Conservation (phyloP, 2,888 invertebrate genomes). For the Tachina grossa region DNA sequence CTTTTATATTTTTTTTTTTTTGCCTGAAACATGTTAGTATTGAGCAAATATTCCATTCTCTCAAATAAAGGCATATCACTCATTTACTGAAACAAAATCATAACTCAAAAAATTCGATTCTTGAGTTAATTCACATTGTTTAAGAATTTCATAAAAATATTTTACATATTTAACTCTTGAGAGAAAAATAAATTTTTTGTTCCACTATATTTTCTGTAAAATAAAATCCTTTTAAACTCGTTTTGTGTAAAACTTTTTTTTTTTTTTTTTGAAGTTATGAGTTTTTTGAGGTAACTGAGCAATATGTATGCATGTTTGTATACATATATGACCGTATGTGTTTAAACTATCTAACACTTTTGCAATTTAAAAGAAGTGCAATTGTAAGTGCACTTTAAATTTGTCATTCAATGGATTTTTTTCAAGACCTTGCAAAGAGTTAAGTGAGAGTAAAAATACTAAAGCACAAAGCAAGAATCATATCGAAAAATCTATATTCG, state of each 20-base stretch:
- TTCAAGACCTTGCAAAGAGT: constrained; percentile 44
- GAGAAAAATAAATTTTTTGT: too few relatives aligned
- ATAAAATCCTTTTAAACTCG: too few relatives aligned
- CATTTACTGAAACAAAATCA: background rate
- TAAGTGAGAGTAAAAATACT: constrained; percentile 5
- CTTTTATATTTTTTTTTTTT: constrained; percentile 31
- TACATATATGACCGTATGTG: background rate
- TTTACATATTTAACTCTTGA: too few relatives aligned
- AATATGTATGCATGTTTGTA: background rate
- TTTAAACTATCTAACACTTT: background rate
- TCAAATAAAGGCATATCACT: background rate
- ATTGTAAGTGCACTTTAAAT: constrained; percentile 57
- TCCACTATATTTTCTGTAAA: too few relatives aligned
- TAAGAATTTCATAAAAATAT: too few relatives aligned
- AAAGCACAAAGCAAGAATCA: constrained; percentile 8
- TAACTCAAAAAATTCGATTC: background rate
- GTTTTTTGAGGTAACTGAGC: too few relatives aligned
- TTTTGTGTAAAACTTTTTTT: too few relatives aligned
- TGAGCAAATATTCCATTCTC: constrained; percentile 51
- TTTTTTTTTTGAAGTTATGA: too few relatives aligned
- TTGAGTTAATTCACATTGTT: too few relatives aligned
- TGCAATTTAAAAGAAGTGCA: constrained; percentile 65
- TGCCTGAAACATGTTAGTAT: constrained; percentile 51
- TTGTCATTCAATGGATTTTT: constrained; percentile 52
- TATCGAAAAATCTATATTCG: constrained; percentile 10